Evolutionary conservation across 1,140 invertebrate genomes (phyloP), one percentile per base, ranked within the genome.

Genomic region (Oncopeltus fasciatus): DNA sequence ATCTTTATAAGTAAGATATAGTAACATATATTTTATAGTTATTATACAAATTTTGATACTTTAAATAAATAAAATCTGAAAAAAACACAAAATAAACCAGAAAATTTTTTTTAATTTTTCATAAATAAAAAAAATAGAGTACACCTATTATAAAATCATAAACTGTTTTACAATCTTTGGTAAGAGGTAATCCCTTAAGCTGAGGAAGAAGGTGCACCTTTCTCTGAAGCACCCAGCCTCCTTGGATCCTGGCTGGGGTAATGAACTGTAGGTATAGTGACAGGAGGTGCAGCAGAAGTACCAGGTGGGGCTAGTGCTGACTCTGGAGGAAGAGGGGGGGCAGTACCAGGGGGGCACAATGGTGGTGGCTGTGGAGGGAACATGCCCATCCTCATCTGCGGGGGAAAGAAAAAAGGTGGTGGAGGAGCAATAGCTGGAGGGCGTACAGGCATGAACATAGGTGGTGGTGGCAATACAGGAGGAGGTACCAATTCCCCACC

Each of bases 171-270:
- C 5, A 38, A 38, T 38, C 31, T 38, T 38, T 38, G 31, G 31
- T 38, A 38, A 38, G 14, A 5, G 14, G 14, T 38, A 38, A 38
- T 5, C 14, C 31, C 31, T 53, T 53, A 53, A 14, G 49, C 49
- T 24, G 49, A 24, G 2, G 49, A 24, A 2, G 49, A 53, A 24
- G 49, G 49, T 4, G 49, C 49, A 24, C 49, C 49, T 26, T 53
- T 53, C 24, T 53, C 49, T 18, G 56, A 57, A 20, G 85, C 81
- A 0, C 93, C 92, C 77, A 96, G 84, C 62, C 92, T 80, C 20
- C 85, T 84, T 8, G 92, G 92, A 80, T 97, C 92, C 71, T 95
- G 92, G 70, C 90, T 94, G 1, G 92, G 92, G 79, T 97, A 97
- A 73, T 95, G 91, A 46, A 95, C 84, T 27, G 60, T 63, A 31